Evolutionary conservation across 2,113 vertebrate species (phyloP).

Genomic region (Hydropotes inermis): DNA sequence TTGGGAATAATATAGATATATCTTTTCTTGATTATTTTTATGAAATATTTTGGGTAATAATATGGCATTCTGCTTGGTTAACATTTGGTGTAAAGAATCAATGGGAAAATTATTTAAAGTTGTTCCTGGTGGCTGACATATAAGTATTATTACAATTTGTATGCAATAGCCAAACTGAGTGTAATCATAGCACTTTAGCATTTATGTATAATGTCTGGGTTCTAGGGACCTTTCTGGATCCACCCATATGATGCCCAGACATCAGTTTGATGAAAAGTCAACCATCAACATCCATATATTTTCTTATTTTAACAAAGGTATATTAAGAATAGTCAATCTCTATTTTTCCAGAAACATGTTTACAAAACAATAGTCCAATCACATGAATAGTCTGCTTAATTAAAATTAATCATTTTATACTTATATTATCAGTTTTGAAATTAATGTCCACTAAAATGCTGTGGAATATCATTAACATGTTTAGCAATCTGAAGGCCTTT

Average conservation of each 20-base stretch:
- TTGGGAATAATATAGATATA: not conserved
- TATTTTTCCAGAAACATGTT: not conserved
- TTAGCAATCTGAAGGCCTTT: not conserved
- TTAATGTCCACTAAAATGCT: not conserved
- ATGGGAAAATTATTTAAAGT: slow-evolving; percentile 30
- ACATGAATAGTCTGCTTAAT: not conserved
- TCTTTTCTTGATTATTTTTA: slow-evolving; percentile 13
- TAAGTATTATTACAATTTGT: not conserved
- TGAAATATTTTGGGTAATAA: slow-evolving; percentile 36
- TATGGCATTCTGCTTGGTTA: slow-evolving; percentile 41
- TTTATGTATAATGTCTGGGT: not conserved
- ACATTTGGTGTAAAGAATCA: slow-evolving; percentile 27
- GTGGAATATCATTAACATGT: not conserved
- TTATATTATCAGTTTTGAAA: not conserved
- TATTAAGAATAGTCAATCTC: not conserved
- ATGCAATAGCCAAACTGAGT: not conserved
- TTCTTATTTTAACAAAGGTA: not conserved
- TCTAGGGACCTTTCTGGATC: not conserved
- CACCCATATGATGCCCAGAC: not conserved
- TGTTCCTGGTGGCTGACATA: not conserved
- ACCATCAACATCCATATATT: not conserved
- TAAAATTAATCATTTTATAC: not conserved
- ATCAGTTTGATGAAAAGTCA: not conserved
- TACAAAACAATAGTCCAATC: not conserved
- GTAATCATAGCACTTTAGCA: not conserved